Evolutionary conservation across 1,140 invertebrate genomes (phyloP), one percentile per base, ranked within the genome.

Genomic region (Belonocnema kinseyi): DNA sequence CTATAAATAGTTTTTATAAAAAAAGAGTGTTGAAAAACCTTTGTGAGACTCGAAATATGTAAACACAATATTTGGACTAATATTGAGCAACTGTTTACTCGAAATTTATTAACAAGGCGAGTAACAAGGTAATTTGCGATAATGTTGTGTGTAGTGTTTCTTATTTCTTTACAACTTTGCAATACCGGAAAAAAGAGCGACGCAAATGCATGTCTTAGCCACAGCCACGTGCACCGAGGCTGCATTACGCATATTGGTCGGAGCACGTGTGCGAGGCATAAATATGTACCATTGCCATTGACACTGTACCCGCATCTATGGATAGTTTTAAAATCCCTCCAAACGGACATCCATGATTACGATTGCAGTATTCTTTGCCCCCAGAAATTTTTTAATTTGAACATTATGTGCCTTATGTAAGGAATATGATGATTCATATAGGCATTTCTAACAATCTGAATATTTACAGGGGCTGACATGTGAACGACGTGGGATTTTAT

Each of bases 241-340:
- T 66, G 80, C 79, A 77, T 87, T 85, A 82, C 82, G 77, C 78
- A 78, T 61, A 56, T 54, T 46, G 76, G 66, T 77, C 74, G 61
- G 50, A 80, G 79, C 84, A 86, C 83, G 85, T 87, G 83, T 74
- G 74, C 74, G 80, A 53, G 77, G 76, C 76, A 72, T 76, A 61
- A 66, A 66, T 26, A 66, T 66, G 61, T n/a, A 77, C 54, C 72
- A 78, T 77, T 72, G 74, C 74, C 70, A 40, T 12, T 33, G 8
- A 7, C 16, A 13, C 21, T 21, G 5, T 4, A 56, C 7, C 17
- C 1, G 33, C 26, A 40, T 66, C 3, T 33, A 33, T 26, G 7
- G n/a, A 66, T 40, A 5, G 16, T 66, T 26, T 61, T 0, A 16
- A 10, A 58, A 58, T 58, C 21, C 5, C 7, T 8, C 40, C 10